These are phyloP conservation scores for Brachyhypopomus gauderio DNA, from an alignment of 2,113 vertebrate species.

Conservation along the genomic window DNA sequence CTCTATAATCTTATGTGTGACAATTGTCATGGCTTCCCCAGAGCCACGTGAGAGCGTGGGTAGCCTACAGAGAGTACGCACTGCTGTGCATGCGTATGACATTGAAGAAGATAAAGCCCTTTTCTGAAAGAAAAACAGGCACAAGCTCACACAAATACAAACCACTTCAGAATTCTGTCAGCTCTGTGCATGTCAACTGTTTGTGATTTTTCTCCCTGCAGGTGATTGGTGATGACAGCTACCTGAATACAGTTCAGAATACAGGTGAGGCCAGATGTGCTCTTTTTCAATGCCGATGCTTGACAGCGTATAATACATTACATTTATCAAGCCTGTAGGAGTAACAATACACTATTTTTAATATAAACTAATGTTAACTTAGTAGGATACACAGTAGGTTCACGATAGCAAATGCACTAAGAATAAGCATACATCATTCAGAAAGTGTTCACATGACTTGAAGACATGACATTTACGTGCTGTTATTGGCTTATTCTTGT, in stretches of 20 bases:
- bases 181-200: slow-evolving; percentile 12
- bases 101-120: slow-evolving; percentile 44
- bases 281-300: not conserved
- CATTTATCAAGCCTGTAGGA: not conserved
- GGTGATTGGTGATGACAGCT: slow-evolving; percentile 77
- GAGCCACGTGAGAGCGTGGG: slow-evolving; percentile 32
- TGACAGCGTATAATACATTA: not conserved
- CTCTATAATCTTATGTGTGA: slow-evolving; percentile 32
- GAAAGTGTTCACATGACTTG: slow-evolving; percentile 20
- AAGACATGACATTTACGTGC: slow-evolving; percentile 39
- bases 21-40: slow-evolving; percentile 26
- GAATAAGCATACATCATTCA: slow-evolving; percentile 39
- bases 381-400: not conserved
- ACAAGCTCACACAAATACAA: slow-evolving; percentile 40
- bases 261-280: slow-evolving; percentile 69
- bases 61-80: slow-evolving; percentile 33
- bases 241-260: slow-evolving; percentile 78
- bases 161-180: slow-evolving; percentile 42
- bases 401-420: not conserved
- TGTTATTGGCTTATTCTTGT: slow-evolving; percentile 25
- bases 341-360: not conserved
- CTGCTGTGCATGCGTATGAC: slow-evolving; percentile 47
- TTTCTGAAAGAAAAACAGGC: slow-evolving; percentile 37
- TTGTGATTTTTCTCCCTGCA: slow-evolving; percentile 52
- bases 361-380: slow-evolving; percentile 1